Evolutionary conservation across 2,888 invertebrate genomes (phyloP).

Genomic region (Tetrapedia diversipes): DNA sequence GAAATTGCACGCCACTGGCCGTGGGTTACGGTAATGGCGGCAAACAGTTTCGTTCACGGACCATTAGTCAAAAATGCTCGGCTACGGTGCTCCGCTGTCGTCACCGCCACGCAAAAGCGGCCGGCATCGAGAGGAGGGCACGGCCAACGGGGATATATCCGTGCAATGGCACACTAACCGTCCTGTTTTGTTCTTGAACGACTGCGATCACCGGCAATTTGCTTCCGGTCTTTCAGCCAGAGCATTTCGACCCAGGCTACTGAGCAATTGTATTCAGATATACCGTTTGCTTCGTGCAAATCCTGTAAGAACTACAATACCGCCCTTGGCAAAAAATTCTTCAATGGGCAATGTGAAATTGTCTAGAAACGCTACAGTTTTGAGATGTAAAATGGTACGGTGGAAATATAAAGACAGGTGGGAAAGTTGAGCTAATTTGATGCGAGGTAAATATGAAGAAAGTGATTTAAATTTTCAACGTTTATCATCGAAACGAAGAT

Average conservation of each 20-base stretch:
- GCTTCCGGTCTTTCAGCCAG: slow-evolving; percentile 42
- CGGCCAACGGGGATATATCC: slow-evolving; percentile 40
- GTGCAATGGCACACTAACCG: slow-evolving; percentile 61
- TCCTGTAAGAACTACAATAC: too few relatives aligned
- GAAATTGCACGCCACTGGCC: slow-evolving; percentile 70
- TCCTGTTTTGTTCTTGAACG: slow-evolving; percentile 57
- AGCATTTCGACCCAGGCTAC: slow-evolving; percentile 20
- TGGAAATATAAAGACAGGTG: too few relatives aligned
- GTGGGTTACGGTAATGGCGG: slow-evolving; percentile 74
- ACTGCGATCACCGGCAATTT: slow-evolving; percentile 69
- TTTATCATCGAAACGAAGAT: too few relatives aligned
- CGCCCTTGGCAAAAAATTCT: too few relatives aligned
- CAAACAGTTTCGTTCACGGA: slow-evolving; percentile 78
- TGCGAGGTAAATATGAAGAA: too few relatives aligned
- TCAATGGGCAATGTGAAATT: too few relatives aligned
- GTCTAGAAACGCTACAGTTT: too few relatives aligned
- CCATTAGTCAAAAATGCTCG: slow-evolving; percentile 78
- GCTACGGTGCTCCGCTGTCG: slow-evolving; percentile 47
- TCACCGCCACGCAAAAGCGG: slow-evolving; percentile 36
- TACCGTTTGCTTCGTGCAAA: not conserved
- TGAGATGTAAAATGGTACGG: too few relatives aligned
- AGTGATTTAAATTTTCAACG: too few relatives aligned
- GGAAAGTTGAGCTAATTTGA: too few relatives aligned
- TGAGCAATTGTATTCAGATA: slow-evolving; percentile 22
- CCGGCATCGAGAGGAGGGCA: slow-evolving; percentile 40